Conservation (phyloP, 1,140 invertebrate species). For the Drosophila triauraria region DNA sequence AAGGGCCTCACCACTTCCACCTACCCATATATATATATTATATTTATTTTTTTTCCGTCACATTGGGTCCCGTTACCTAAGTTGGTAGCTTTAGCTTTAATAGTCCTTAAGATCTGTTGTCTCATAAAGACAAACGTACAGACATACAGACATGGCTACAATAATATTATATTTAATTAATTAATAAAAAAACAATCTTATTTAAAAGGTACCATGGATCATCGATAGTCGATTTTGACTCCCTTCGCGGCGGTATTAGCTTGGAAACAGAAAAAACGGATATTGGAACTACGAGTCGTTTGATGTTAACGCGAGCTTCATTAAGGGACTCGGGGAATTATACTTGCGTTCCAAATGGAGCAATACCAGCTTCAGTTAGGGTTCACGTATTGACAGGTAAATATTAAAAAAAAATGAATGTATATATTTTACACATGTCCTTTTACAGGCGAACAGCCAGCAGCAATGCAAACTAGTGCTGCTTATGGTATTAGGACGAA, state of each 20-base stretch:
- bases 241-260: conserved; percentile 93
- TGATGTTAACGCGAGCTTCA: conserved; percentile 94
- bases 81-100: too few relatives aligned
- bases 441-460: conserved; percentile 89
- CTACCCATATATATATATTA: too few relatives aligned
- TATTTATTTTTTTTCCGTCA: too few relatives aligned
- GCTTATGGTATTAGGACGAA: conserved; percentile 89
- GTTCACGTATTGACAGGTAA: conserved; percentile 96
- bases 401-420: neutral
- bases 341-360: conserved; percentile 94
- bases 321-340: conserved; percentile 95
- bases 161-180: neutral
- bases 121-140: too few relatives aligned
- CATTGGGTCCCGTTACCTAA: too few relatives aligned
- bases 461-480: conserved; percentile 92
- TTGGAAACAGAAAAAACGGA: conserved; percentile 96
- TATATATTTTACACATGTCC: neutral
- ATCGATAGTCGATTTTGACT: conserved; percentile 93
- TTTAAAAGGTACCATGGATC: conserved; percentile 90
- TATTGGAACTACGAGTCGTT: conserved; percentile 93
- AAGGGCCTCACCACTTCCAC: too few relatives aligned
- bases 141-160: too few relatives aligned
- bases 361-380: conserved; percentile 93
- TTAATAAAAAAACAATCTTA: neutral
- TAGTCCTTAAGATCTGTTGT: too few relatives aligned